Evolutionary conservation across 2,888 invertebrate species (phyloP), one percentile per base, ranked within the genome.

Genomic region (Microctonus hyperodae): DNA sequence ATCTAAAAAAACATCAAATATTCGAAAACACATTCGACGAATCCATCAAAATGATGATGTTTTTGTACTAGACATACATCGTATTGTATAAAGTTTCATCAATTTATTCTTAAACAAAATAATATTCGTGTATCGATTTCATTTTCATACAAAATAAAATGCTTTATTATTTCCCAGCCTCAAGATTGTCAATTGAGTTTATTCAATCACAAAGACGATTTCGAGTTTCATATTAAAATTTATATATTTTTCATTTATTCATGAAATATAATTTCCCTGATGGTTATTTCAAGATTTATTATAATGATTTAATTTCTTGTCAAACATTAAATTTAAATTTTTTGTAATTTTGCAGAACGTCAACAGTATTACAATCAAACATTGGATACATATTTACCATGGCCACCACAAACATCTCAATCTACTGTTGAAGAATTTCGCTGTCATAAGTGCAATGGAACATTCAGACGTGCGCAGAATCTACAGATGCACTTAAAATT

Each of bases 391-490:
- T 44, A 7, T 16, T 7, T 1, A 6, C 6, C 20, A 4, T 44
- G 16, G 44, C 16, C 16, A 44, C 1, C 9, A 16, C 16, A 44
- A n/a, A 44, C 1, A 16, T 35, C 25, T 7, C 9, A 31, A 35
- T 53, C 23, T 1, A 13, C 13, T 22, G 40, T 7, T 4, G 53
- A 35, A 13, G 35, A 51, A 51, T 62, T 62, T 55, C 23, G 40
- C 20, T 67, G 67, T 44, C 63, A 28, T 2, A 57, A 59, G 69
- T 83, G 83, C 69, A 75, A 75, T 61, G 80, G 79, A 64, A 75
- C 76, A 16, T 83, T 83, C 70, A 81, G 78, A 22, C 75, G 81
- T 28, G 79, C 78, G 66, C 81, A 81, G 74, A 83, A 82, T 75
- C 74, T 81, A 48, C 80, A 79, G 65, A 79, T 80, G 70, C 83